A percentile compares a stretch with the other conserved stretches of the same genome.
These are phyloP conservation scores for Sylvia atricapilla DNA, from an alignment of 2,113 vertebrate species.

Conservation along the genomic window DNA sequence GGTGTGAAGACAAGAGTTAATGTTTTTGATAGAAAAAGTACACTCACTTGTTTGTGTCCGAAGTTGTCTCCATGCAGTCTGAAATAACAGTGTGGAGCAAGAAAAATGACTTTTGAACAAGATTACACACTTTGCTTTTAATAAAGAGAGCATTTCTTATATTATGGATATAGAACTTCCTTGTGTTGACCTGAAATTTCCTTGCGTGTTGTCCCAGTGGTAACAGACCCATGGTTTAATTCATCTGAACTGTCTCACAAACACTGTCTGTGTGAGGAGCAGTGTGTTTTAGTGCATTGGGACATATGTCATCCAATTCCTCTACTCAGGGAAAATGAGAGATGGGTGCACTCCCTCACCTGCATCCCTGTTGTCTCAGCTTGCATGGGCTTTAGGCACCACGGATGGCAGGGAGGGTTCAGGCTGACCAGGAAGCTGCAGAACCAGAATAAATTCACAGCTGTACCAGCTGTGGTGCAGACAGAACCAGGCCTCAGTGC, in stretches of 20 bases:
- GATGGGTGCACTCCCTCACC: not conserved
- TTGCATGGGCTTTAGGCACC: not conserved
- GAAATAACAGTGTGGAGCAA: not conserved
- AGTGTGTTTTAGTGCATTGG: not conserved
- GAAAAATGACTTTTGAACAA: not conserved
- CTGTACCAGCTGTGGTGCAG: not conserved
- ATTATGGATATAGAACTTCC: not conserved
- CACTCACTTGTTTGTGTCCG: not conserved
- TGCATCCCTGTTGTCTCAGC: not conserved
- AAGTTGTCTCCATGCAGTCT: not conserved
- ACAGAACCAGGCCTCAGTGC: not conserved
- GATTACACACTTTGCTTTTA: not conserved
- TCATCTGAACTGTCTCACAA: not conserved
- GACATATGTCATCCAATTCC: not conserved
- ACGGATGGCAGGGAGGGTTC: not conserved
- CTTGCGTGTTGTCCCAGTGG: not conserved
- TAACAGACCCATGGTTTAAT: not conserved
- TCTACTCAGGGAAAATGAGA: not conserved
- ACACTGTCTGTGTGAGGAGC: not conserved
- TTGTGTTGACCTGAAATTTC: not conserved
- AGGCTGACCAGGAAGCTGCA: not conserved
- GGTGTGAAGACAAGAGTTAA: not conserved
- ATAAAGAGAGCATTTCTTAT: not conserved
- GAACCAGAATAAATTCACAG: not conserved
- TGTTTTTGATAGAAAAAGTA: not conserved